phyloP scores from a whole-genome alignment of 2,113 vertebrate species.

The Rhadina sibilatrix region DNA sequence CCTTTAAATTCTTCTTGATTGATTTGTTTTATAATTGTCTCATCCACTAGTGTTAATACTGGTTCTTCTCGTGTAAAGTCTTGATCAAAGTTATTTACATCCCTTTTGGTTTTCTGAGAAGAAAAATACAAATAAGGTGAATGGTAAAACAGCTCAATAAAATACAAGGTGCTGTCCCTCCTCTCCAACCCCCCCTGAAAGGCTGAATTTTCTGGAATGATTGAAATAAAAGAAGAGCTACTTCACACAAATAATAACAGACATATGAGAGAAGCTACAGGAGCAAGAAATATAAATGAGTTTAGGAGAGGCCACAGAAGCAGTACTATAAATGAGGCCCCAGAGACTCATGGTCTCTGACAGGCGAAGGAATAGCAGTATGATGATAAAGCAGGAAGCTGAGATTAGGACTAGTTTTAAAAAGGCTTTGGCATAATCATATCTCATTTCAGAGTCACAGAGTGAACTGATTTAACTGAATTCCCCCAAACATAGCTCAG shows the following conservation, averaged over 20 bases:
- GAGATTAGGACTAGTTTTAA: conserved; percentile 41
- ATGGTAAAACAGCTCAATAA: conserved; percentile 3
- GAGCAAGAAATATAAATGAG: conserved; percentile 62
- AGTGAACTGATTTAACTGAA: neutral
- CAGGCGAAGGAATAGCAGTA: conserved; percentile 49
- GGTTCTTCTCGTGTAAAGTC: conserved; percentile 99
- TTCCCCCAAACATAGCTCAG: neutral
- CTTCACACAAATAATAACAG: conserved; percentile 63
- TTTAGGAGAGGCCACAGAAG: conserved; percentile 61
- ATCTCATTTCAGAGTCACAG: neutral
- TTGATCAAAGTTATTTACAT: conserved; percentile 99
- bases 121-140: conserved; percentile 62
- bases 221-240: conserved; percentile 56
- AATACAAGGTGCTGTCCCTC: neutral
- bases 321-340: conserved; percentile 44
- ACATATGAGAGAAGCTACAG: conserved; percentile 66
- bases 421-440: conserved; percentile 1
- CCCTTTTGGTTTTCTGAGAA: conserved; percentile 96
- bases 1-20: conserved; percentile 99
- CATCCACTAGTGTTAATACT: conserved; percentile 91
- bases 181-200: neutral
- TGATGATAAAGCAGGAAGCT: conserved; percentile 75
- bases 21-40: conserved; percentile 97
- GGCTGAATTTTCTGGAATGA: conserved; percentile 55
- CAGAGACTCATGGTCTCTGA: neutral